Base-by-base conservation (phyloP, 2,113 vertebrate genomes). In the Talpa occidentalis region DNA sequence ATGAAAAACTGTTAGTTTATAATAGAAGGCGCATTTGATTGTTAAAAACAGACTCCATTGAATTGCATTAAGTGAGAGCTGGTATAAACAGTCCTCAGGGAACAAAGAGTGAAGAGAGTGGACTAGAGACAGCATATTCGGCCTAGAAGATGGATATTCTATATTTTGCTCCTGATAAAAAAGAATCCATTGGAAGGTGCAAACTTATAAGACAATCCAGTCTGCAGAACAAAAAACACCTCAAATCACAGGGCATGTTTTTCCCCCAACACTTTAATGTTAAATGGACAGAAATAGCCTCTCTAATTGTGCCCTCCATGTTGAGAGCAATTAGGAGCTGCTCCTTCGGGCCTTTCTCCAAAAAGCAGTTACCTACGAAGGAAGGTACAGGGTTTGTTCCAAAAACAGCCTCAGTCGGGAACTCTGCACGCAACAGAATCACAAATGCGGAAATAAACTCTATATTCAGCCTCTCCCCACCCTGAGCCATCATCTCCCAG, bases 31-130 rank as follows among this genome's bases (percentile, higher is more conserved):
- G 21, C n/a, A 11, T 67, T 80, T 72, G 16, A 24, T 90, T 83
- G 10, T 26, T 78, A 56, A 64, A 92, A 87, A 81, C n/a, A 73
- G 81, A 59, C 77, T 89, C 37, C 26, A 37, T 52, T 93, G 93
- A 95, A 97, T 87, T 42, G 3, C 89, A 90, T 91, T 87, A 94
- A 91, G 74, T n/a, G 52, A 95, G 60, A 67, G 12, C 59, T 94
- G 83, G 54, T 52, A 93, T 84, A 79, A 91, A 70, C 1, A 83
- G 74, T 70, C 56, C 54, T 67, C 74, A 4, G 30, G 47, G 66
- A 89, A 91, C 52, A 82, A 93, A 85, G 59, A 89, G 47, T 1
- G 24, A 83, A 17, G 11, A 70, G 14, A 56, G 15, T 64, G 60
- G 79, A 93, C 44, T 3, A 66, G 22, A 88, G 28, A 56, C 73